Percentiles rank a stretch among this genome's conserved stretches.
Conservation (phyloP, 2,113 vertebrate species). For the Brachyistius frenatus region DNA sequence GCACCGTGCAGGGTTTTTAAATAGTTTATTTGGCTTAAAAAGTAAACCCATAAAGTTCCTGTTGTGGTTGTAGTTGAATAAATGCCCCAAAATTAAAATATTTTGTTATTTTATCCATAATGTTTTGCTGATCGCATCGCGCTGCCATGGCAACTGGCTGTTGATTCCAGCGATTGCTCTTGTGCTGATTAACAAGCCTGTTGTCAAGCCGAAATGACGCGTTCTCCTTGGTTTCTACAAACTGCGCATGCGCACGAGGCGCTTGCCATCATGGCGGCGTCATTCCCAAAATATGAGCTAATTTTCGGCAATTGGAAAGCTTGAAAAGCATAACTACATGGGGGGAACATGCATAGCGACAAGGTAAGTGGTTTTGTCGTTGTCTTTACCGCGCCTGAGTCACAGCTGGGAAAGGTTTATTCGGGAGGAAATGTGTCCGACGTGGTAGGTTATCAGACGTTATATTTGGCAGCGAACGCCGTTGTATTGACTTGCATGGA, state of each 20-base stretch:
- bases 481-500: background rate
- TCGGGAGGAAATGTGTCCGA: background rate
- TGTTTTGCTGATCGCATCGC: too few species aligned
- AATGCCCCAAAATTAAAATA: too few species aligned
- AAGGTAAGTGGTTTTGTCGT: conserved; percentile 69
- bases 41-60: too few species aligned
- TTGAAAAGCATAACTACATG: background rate
- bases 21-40: too few species aligned
- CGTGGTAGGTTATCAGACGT: background rate
- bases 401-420: background rate
- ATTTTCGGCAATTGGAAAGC: background rate
- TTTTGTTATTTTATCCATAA: background rate
- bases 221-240: conserved; percentile 65
- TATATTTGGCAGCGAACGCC: background rate
- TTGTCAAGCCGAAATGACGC: conserved; percentile 79
- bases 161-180: conserved; percentile 52
- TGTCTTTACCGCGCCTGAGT: fast-evolving
- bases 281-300: conserved; percentile 39
- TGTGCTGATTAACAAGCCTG: conserved; percentile 59
- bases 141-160: conserved; percentile 53
- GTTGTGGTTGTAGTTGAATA: too few species aligned
- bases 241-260: conserved; percentile 70
- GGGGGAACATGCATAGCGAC: conserved; percentile 73
- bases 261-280: conserved; percentile 73
- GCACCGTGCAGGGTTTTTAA: too few species aligned